Conservation (phyloP, 2,113 vertebrate species). For the Rhea americana region DNA sequence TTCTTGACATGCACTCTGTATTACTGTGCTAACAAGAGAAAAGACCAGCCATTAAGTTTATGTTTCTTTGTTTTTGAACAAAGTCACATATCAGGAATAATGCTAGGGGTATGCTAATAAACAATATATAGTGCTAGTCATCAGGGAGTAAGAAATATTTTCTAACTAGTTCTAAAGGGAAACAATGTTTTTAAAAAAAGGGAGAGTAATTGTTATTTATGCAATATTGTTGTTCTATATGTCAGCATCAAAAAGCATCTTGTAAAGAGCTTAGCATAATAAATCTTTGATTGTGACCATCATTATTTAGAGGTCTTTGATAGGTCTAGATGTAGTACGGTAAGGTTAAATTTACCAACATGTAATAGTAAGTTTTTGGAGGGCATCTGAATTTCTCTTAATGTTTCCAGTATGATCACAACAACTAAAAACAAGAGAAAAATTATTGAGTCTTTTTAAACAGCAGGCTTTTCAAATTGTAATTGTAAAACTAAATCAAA, state of each 20-base stretch:
- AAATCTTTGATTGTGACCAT: slow-evolving; percentile 70
- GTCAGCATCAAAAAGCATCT: slow-evolving; percentile 78
- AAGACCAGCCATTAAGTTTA: slow-evolving; percentile 81
- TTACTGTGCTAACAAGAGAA: slow-evolving; percentile 80
- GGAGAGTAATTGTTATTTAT: slow-evolving; percentile 75
- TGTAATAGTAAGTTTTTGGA: slow-evolving; percentile 23
- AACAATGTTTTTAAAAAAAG: slow-evolving; percentile 72
- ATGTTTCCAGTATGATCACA: neutral
- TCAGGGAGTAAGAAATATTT: slow-evolving; percentile 84
- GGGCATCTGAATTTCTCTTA: slow-evolving; percentile 10
- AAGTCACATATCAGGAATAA: slow-evolving; percentile 81
- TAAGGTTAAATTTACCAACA: slow-evolving; percentile 47
- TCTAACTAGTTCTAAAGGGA: slow-evolving; percentile 87
- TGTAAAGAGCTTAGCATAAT: slow-evolving; percentile 71
- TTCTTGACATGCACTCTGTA: slow-evolving; percentile 67
- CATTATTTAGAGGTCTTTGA: slow-evolving; percentile 62
- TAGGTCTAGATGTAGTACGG: slow-evolving; percentile 59
- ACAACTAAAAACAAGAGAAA: neutral
- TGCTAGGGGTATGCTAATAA: slow-evolving; percentile 81
- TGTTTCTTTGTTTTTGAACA: slow-evolving; percentile 81
- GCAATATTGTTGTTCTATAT: slow-evolving; percentile 71
- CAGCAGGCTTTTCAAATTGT: neutral
- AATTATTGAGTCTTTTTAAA: neutral
- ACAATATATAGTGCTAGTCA: slow-evolving; percentile 80
- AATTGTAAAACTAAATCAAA: neutral